Evolutionary conservation across 2,797 vertebrate species (phyloP), one percentile per base, ranked within the genome.

Genomic region (Dermochelys coriacea): DNA sequence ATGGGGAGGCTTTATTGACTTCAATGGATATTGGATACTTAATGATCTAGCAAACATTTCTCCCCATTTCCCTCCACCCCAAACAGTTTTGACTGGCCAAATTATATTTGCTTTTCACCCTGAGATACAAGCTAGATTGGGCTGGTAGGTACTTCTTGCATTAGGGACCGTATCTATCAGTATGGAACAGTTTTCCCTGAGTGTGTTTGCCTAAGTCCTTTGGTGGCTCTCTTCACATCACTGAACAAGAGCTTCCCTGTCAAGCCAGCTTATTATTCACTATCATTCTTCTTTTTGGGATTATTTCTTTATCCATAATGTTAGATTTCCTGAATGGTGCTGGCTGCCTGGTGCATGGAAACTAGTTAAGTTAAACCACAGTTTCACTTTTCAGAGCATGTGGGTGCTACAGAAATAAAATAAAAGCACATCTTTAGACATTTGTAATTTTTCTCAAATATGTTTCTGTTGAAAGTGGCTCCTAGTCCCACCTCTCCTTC

Each of bases 371-470:
- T 19, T 77, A 83, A 84, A 51, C 18, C 71, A 12, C 61, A n/a
- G 21, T 5, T 90, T 81, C 18, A 34, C 21, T 49, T 84, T 96
- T 94, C 68, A 79, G 55, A 29, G 27, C 37, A 79, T 45, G 18
- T 50, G n/a, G 85, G 55, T 68, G 14, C 54, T 79, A 68, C 34
- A n/a, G 34, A 68, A 68, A 68, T 61, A 86, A 87, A 81, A 55
- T 9, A 45, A 68, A 91, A 86, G 47, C 11, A 2, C 2, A n/a
- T 51, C 11, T 87, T 91, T 82, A 7, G 55, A 74, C 31, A 83
- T 80, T 55, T 87, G 27, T 2, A 79, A 11, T 61, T 57, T 31
- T 55, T 82, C 37, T 93, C 77, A 91, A 81, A 52, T 59, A 82
- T 0, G 0, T 5, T 64, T 47, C 7, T 2, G 1, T 51, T 89